phyloP scores from a whole-genome alignment of 30 jellyfish, hydroid and myxozoan genomes.

The Cassiopea xamachana region DNA sequence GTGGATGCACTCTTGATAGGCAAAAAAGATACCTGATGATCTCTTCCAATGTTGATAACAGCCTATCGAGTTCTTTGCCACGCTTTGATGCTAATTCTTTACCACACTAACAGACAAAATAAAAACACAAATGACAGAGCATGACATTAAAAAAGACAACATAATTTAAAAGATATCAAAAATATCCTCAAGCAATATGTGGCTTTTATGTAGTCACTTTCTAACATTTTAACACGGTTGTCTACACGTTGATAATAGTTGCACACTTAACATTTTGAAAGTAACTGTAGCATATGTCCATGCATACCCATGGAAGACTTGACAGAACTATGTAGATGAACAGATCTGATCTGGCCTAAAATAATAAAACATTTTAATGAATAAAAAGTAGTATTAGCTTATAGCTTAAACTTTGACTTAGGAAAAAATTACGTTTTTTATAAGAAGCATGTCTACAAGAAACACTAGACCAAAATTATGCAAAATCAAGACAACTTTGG shows the following conservation, averaged over 20 bases:
- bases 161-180: neutral
- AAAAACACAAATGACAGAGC: neutral
- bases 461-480: too few relatives aligned
- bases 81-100: slow-evolving; percentile 90
- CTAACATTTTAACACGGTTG: neutral
- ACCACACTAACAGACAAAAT: slow-evolving; percentile 79
- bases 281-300: neutral
- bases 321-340: slow-evolving; percentile 82
- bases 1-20: too few relatives aligned
- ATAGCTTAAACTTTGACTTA: too few relatives aligned
- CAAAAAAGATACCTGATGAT: slow-evolving; percentile 53
- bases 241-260: neutral
- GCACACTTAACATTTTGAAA: neutral
- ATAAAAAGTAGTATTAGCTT: neutral
- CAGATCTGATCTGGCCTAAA: slow-evolving; percentile 97
- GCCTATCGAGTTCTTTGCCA: slow-evolving; percentile 87
- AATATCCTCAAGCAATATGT: neutral
- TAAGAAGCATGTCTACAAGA: too few relatives aligned
- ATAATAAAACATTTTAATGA: neutral
- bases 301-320: slow-evolving; percentile 93
- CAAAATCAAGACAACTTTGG: too few relatives aligned
- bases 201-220: too few relatives aligned
- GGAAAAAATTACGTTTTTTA: too few relatives aligned
- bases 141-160: neutral
- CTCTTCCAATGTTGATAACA: slow-evolving; percentile 76